Conservation (phyloP, 2,797 vertebrate species). For the Octomys mimax region DNA sequence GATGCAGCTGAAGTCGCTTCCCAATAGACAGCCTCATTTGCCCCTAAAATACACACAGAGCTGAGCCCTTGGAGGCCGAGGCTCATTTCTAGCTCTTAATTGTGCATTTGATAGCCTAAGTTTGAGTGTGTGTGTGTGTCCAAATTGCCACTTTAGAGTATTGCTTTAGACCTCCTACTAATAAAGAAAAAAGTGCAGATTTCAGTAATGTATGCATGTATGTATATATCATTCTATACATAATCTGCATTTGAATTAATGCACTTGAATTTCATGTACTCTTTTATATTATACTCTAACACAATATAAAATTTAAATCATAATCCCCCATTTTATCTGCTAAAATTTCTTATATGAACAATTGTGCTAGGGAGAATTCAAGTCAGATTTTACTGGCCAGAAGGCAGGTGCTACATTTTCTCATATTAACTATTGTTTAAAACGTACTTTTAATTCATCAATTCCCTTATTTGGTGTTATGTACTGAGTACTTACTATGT, state of each 20-base stretch:
- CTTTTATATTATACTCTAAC: background rate
- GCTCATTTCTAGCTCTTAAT: background rate
- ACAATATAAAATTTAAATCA: background rate
- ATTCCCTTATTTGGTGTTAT: background rate
- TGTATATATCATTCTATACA: background rate
- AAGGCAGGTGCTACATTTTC: background rate
- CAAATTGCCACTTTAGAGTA: background rate
- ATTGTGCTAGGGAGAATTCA: background rate
- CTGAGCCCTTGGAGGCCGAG: background rate
- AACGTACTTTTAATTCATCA: conserved; percentile 10
- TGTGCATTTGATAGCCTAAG: background rate
- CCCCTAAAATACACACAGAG: background rate
- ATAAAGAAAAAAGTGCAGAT: background rate
- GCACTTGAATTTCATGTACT: background rate
- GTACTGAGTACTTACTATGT: background rate
- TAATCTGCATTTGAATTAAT: conserved; percentile 39
- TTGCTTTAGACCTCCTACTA: background rate
- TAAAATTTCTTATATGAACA: background rate
- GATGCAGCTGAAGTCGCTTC: background rate
- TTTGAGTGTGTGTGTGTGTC: background rate
- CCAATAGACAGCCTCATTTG: background rate
- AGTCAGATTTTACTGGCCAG: background rate
- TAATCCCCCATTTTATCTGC: background rate
- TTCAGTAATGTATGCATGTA: background rate
- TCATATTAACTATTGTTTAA: background rate